These are phyloP conservation scores for Oryzias sinensis DNA, from an alignment of 2,797 vertebrate genomes.

Conservation along the genomic window DNA sequence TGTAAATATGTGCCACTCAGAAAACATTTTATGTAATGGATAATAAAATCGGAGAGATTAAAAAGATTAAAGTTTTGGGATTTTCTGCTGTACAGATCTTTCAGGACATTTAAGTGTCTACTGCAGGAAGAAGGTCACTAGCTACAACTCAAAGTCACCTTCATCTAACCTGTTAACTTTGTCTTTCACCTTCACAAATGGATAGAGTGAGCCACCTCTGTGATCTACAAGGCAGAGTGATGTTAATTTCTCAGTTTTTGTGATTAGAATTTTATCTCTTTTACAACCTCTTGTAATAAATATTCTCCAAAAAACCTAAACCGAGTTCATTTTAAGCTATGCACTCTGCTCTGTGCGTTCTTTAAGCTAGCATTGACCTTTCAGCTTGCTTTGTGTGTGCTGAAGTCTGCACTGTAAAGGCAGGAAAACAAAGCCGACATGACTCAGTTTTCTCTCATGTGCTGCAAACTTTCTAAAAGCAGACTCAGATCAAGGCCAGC, in stretches of 20 bases:
- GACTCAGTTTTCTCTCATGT: neutral
- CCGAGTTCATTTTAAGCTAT: too few relatives aligned
- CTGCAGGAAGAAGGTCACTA: constrained; percentile 55
- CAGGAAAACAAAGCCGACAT: neutral
- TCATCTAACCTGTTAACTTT: constrained; percentile 51
- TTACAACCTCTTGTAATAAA: too few relatives aligned
- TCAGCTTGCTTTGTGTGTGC: neutral
- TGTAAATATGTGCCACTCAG: neutral
- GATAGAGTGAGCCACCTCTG: too few relatives aligned
- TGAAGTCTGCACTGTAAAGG: neutral
- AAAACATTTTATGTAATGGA: neutral
- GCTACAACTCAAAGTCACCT: constrained; percentile 76
- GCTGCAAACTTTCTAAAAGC: neutral
- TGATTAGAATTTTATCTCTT: too few relatives aligned
- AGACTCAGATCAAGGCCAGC: neutral
- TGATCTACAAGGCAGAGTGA: too few relatives aligned
- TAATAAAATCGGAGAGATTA: neutral
- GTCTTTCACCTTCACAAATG: constrained; percentile 10
- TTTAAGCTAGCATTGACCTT: neutral
- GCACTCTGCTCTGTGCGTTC: neutral
- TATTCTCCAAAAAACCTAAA: too few relatives aligned
- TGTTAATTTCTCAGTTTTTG: too few relatives aligned
- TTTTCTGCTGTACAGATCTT: neutral
- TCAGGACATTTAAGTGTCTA: neutral
- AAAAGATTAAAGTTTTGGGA: neutral